Percentiles rank a stretch among this genome's conserved stretches.
Evolutionary conservation across 2,113 vertebrate genomes (phyloP).

Genomic region (Neodon shergylaensis): DNA sequence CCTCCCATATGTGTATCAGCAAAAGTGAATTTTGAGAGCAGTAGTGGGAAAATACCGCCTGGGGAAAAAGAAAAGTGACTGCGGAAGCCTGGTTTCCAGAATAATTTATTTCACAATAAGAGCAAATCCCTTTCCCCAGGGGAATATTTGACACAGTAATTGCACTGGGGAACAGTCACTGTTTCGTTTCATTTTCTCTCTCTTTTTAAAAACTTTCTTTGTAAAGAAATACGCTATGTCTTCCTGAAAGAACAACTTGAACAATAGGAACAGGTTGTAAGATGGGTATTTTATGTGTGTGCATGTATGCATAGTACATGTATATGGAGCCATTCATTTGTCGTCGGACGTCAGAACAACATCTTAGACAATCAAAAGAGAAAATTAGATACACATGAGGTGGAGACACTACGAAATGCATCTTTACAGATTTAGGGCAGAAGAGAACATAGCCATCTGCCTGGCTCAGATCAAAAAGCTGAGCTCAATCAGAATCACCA

Average conservation of each 20-base stretch:
- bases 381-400: background rate
- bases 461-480: background rate
- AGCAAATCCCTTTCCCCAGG: slow-evolving; percentile 77
- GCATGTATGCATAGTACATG: background rate
- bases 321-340: background rate
- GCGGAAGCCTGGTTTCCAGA: slow-evolving; percentile 74
- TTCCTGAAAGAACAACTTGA: slow-evolving; percentile 65
- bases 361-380: slow-evolving; percentile 13
- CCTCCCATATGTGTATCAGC: slow-evolving; percentile 76
- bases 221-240: slow-evolving; percentile 72
- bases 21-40: slow-evolving; percentile 78
- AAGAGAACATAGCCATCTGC: background rate
- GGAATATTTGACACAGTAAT: slow-evolving; percentile 77
- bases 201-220: slow-evolving; percentile 75
- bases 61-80: slow-evolving; percentile 76
- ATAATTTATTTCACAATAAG: slow-evolving; percentile 81
- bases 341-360: slow-evolving; percentile 5
- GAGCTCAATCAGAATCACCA: background rate
- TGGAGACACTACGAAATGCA: background rate
- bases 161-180: slow-evolving; percentile 69
- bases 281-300: background rate
- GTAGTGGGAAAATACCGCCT: slow-evolving; percentile 79
- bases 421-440: background rate
- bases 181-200: slow-evolving; percentile 72
- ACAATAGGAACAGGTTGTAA: slow-evolving; percentile 3